phyloP scores from a whole-genome alignment of 2,113 vertebrate species.

The Oophaga pumilio region DNA sequence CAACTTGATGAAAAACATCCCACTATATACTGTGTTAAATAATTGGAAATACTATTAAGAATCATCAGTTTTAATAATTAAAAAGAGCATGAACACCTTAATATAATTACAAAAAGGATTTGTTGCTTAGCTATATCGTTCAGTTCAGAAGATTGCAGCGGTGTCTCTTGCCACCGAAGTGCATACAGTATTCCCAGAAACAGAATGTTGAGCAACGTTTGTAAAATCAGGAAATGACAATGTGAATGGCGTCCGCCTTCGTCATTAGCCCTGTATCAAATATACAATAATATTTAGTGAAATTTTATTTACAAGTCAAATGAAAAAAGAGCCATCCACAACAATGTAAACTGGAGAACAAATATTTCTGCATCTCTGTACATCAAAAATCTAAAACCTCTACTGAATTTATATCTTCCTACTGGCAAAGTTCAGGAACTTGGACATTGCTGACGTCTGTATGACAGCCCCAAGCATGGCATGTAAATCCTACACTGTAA shows the following conservation, averaged over 20 bases:
- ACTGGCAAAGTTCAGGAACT: background rate
- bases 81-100: slow-evolving; percentile 23
- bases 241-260: background rate
- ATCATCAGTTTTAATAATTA: background rate
- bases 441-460: background rate
- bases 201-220: background rate
- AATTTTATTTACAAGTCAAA: background rate
- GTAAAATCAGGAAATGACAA: background rate
- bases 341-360: background rate
- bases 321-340: background rate
- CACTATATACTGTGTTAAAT: background rate
- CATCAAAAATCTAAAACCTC: background rate
- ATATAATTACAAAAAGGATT: slow-evolving; percentile 15
- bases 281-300: background rate
- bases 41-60: background rate
- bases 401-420: background rate
- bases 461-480: background rate
- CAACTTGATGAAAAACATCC: background rate
- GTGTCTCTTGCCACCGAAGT: background rate
- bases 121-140: background rate
- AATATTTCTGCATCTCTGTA: background rate
- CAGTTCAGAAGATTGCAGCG: background rate
- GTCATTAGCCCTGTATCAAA: background rate
- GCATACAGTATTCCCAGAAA: slow-evolving; percentile 7
- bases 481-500: background rate